A percentile compares a stretch with the other conserved stretches of the same genome.
These are phyloP conservation scores for Caiman crocodilus DNA, from an alignment of 2,797 vertebrate species.

Conservation along the genomic window DNA sequence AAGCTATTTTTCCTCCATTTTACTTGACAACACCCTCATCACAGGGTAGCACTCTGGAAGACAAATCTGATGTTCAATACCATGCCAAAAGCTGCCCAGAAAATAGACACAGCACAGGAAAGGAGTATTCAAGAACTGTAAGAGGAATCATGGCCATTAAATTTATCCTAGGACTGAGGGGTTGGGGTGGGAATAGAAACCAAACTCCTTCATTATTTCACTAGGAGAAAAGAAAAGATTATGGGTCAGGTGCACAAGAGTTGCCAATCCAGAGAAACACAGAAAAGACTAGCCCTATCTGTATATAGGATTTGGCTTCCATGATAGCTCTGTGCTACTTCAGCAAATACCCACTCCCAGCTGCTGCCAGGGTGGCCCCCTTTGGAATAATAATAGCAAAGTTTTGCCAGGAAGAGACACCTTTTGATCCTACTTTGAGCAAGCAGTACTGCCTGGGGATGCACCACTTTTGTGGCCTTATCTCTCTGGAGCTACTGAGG, in stretches of 20 bases:
- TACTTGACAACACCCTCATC: neutral
- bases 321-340: neutral
- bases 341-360: neutral
- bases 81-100: neutral
- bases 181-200: neutral
- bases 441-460: neutral
- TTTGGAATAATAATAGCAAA: neutral
- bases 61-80: neutral
- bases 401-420: neutral
- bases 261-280: neutral
- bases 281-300: neutral
- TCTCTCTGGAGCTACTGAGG: neutral
- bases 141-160: neutral
- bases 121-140: neutral
- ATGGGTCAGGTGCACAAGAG: rapidly evolving
- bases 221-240: neutral
- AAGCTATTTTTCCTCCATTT: neutral
- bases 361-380: neutral
- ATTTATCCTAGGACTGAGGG: neutral
- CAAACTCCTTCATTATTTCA: neutral
- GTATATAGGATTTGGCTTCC: neutral
- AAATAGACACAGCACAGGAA: neutral
- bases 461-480: rapidly evolving
- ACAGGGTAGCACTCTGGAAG: neutral
- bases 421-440: neutral